A percentile compares a stretch with the other conserved stretches of the same genome.
phyloP scores from a whole-genome alignment of 2,888 invertebrate genomes.

The Hypsopygia costalis region DNA sequence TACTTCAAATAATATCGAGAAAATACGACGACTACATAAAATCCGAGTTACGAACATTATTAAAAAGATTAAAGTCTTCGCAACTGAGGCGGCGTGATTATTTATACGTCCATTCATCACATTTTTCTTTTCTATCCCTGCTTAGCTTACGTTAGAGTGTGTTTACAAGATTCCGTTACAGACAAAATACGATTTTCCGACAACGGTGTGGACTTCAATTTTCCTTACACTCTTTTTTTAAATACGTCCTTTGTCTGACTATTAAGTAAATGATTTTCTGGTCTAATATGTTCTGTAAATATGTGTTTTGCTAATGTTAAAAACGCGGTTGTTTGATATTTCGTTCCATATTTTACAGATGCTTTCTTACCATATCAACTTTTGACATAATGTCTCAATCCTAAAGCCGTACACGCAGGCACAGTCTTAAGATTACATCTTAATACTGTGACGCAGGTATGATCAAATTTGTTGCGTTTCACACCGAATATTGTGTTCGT shows the following conservation, averaged over 20 bases:
- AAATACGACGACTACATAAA: conserved; percentile 6
- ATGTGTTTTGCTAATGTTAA: conserved; percentile 9
- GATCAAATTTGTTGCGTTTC: no score
- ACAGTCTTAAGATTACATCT: no score
- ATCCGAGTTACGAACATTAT: conserved; percentile 24
- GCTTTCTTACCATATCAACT: no score
- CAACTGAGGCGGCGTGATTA: conserved; percentile 38
- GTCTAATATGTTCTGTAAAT: conserved; percentile 25
- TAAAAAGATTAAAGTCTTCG: conserved; percentile 46
- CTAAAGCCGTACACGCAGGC: no score
- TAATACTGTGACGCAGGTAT: no score
- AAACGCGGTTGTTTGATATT: no score
- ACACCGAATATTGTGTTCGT: no score
- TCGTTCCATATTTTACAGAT: no score
- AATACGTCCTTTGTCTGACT: conserved; percentile 24
- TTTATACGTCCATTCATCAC: conserved; percentile 57
- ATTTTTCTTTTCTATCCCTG: conserved; percentile 38
- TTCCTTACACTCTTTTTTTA: conserved; percentile 13
- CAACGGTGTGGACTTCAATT: conserved; percentile 24
- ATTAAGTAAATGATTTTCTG: conserved; percentile 26
- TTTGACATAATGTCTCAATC: no score
- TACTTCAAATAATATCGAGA: background rate
- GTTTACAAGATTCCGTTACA: conserved; percentile 25
- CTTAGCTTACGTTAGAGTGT: conserved; percentile 22
- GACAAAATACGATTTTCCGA: conserved; percentile 26